Evolutionary conservation across 2,888 invertebrate species (phyloP).

Genomic region (Fragum fragum): DNA sequence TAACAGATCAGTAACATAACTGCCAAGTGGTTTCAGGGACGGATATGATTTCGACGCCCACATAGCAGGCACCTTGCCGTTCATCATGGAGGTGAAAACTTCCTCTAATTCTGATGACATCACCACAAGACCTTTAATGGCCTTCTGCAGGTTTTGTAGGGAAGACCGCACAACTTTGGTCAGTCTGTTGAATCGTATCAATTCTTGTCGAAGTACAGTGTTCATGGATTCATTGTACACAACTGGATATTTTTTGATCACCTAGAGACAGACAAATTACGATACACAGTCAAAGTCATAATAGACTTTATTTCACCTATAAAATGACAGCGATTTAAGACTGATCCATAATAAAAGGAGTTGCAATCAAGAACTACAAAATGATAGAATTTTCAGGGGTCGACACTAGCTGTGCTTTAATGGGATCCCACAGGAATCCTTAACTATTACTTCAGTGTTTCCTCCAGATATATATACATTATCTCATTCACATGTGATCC

Average conservation of each 20-base stretch:
- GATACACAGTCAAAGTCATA: too few species aligned
- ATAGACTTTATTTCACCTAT: too few species aligned
- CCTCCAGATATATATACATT: too few species aligned
- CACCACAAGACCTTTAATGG: conserved; percentile 86
- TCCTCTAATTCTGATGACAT: conserved; percentile 87
- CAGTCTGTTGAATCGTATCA: conserved; percentile 86
- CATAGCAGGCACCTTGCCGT: conserved; percentile 85
- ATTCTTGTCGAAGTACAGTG: conserved; percentile 86
- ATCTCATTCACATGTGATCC: too few species aligned
- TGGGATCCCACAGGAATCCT: too few species aligned
- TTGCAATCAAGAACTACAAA: too few species aligned
- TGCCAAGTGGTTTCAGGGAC: conserved; percentile 86
- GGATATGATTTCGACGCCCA: conserved; percentile 87
- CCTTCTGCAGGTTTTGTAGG: conserved; percentile 86
- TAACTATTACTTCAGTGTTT: too few species aligned
- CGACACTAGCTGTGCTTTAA: too few species aligned
- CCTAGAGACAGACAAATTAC: conserved; percentile 73
- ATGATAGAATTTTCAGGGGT: too few species aligned
- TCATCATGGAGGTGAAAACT: conserved; percentile 86
- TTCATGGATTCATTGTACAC: conserved; percentile 87
- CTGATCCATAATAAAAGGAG: too few species aligned
- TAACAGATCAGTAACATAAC: conserved; percentile 88
- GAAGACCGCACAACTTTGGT: conserved; percentile 84
- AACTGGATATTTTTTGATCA: conserved; percentile 86
- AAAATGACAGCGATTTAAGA: too few species aligned